These are phyloP conservation scores for Hormaphis cornu DNA, from an alignment of 1,140 invertebrate species.

Conservation along the genomic window DNA sequence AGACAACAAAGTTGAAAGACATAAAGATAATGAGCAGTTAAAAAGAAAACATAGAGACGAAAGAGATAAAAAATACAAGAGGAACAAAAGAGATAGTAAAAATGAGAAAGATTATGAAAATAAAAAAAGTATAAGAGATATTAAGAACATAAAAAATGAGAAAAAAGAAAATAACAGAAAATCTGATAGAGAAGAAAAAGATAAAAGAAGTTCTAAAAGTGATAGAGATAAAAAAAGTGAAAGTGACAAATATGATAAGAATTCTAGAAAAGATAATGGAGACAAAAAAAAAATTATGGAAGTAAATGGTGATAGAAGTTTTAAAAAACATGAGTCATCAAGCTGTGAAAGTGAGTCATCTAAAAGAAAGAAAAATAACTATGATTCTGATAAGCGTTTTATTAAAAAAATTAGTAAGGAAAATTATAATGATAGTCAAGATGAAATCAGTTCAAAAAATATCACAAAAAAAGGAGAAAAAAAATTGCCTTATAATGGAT, in stretches of 20 bases:
- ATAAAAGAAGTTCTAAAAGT: neutral
- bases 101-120: neutral
- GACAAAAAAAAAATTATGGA: neutral
- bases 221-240: conserved; percentile 1
- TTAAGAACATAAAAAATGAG: conserved; percentile 15
- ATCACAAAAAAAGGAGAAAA: neutral
- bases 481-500: neutral
- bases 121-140: conserved; percentile 9
- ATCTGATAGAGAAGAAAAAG: conserved; percentile 40
- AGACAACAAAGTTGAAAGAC: conserved; percentile 21
- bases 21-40: conserved; percentile 33
- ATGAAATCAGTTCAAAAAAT: conserved; percentile 23
- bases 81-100: conserved; percentile 28
- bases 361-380: neutral
- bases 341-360: neutral
- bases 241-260: neutral
- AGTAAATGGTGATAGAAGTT: neutral
- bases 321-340: neutral
- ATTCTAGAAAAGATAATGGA: conserved; percentile 2
- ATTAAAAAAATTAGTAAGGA: conserved; percentile 13
- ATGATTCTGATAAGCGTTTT: neutral
- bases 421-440: conserved; percentile 35
- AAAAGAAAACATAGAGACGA: conserved; percentile 32
- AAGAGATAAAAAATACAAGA: conserved; percentile 29
- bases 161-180: conserved; percentile 31